A percentile compares a stretch with the other conserved stretches of the same genome.
These are phyloP conservation scores for Andrena bucephala DNA, from an alignment of 2,888 invertebrate genomes.

Conservation along the genomic window DNA sequence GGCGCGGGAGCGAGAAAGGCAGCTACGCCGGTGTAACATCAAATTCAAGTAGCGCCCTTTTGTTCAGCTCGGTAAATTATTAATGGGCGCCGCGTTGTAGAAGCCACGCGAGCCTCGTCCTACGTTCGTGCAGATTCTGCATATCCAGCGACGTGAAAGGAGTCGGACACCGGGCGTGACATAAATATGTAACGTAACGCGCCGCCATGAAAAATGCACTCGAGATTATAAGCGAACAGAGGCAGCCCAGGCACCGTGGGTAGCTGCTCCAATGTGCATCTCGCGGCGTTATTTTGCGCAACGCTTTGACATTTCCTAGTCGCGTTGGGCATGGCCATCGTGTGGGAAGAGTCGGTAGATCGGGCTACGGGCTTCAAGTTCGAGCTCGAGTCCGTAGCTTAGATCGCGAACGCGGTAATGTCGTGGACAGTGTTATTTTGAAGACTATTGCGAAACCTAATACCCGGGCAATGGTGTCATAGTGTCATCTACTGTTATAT, in stretches of 20 bases:
- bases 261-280: slow-evolving; percentile 37
- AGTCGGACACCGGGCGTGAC: slow-evolving; percentile 75
- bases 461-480: no score
- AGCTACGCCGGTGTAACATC: slow-evolving; percentile 58
- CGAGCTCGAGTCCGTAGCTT: not conserved
- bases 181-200: slow-evolving; percentile 79
- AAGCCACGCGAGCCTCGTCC: slow-evolving; percentile 63
- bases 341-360: not conserved
- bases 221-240: slow-evolving; percentile 60
- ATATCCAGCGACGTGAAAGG: slow-evolving; percentile 69
- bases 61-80: slow-evolving; percentile 76
- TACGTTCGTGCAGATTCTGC: slow-evolving; percentile 65
- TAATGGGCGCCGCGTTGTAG: slow-evolving; percentile 69
- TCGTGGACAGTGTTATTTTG: not conserved
- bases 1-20: not conserved
- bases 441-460: no score
- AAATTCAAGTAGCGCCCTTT: slow-evolving; percentile 74
- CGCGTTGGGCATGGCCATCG: not conserved
- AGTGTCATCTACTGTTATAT: no score
- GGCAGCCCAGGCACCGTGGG: slow-evolving; percentile 25
- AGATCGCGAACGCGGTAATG: not conserved
- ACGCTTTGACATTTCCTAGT: not conserved
- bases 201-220: slow-evolving; percentile 72
- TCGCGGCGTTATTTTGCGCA: slow-evolving; percentile 4
- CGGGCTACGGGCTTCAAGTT: not conserved